Evolutionary conservation across 2,888 invertebrate genomes (phyloP).

Genomic region (Hirtodrosophila alboralis): DNA sequence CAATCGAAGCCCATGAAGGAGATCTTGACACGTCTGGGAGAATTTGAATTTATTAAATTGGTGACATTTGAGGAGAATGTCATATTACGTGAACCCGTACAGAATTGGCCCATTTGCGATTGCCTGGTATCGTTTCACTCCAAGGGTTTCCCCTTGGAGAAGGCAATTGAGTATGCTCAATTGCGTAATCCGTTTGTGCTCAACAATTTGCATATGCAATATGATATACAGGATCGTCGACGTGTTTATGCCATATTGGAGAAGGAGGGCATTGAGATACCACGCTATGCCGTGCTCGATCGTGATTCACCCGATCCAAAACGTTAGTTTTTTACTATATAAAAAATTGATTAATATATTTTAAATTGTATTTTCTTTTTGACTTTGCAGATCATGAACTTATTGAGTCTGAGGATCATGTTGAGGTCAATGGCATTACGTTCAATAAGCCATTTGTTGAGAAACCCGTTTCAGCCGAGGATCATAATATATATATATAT

Average conservation of each 20-base stretch:
- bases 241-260: slow-evolving; percentile 97
- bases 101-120: slow-evolving; percentile 99
- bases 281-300: slow-evolving; percentile 98
- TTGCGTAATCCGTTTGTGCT: slow-evolving; percentile 97
- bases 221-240: slow-evolving; percentile 97
- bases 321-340: slow-evolving; percentile 87
- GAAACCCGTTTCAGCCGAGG: slow-evolving; percentile 99
- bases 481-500: slow-evolving; percentile 99
- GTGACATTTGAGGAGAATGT: slow-evolving; percentile 97
- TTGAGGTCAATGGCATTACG: slow-evolving; percentile 96
- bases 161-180: slow-evolving; percentile 98
- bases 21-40: slow-evolving; percentile 96
- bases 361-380: background rate
- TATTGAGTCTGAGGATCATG: slow-evolving; percentile 98
- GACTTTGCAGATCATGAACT: slow-evolving; percentile 91
- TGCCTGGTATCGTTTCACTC: slow-evolving; percentile 99
- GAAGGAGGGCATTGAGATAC: slow-evolving; percentile 97
- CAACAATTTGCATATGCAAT: slow-evolving; percentile 99
- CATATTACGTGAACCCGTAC: slow-evolving; percentile 97
- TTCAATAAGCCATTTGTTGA: slow-evolving; percentile 99
- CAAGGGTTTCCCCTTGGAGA: slow-evolving; percentile 98
- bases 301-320: slow-evolving; percentile 96
- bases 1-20: slow-evolving; percentile 99
- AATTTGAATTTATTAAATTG: slow-evolving; percentile 98
- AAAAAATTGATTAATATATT: too few species aligned